Base-by-base conservation (phyloP, 1,140 invertebrate genomes). In the Eriosoma lanigerum region DNA sequence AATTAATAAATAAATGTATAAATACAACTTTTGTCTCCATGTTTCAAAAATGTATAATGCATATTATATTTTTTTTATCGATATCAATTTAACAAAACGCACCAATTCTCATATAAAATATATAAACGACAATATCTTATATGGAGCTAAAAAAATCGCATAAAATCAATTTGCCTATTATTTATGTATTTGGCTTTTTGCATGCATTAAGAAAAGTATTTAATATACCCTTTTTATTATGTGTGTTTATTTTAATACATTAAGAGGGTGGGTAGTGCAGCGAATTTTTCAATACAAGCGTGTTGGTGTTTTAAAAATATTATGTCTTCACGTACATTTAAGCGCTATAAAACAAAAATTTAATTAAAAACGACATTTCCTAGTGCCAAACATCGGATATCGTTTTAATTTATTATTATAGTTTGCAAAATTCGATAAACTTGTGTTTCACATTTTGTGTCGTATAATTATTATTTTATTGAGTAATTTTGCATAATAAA, bases 321-420 rank as follows among this genome's bases (percentile, higher is more conserved):
- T 66, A 66, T 66, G 32, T 29, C 21, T 29, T 66, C 13, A 10
- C 9, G 17, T 66, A 66, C n/a, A 19, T 44, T 66, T 66, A 44
- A 44, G 38, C 62, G 19, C 62, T 32, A 44, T 66, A 66, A 66
- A 66, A 66, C 62, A 66, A 66, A 66, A 66, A 44, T 66, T 66
- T 66, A 66, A 66, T 66, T 66, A 66, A 66, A 66, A 44, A 66
- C 10, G 32, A 44, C 62, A 44, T 64, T n/a, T 26, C 19, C 19
- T 38, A 38, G 19, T 44, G 32, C 12, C 32, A 21, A 66, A 44
- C n/a, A 21, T 66, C 19, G 32, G 19, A 66, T 44, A 38, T 44
- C n/a, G 19, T 38, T 44, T 66, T 38, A 66, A 66, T 66, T 38
- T 38, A 38, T 38, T 38, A 38, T 38, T 66, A 64, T 64, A 24